Conservation (phyloP, 2,797 vertebrate species). For the Brachymystax lenok region DNA sequence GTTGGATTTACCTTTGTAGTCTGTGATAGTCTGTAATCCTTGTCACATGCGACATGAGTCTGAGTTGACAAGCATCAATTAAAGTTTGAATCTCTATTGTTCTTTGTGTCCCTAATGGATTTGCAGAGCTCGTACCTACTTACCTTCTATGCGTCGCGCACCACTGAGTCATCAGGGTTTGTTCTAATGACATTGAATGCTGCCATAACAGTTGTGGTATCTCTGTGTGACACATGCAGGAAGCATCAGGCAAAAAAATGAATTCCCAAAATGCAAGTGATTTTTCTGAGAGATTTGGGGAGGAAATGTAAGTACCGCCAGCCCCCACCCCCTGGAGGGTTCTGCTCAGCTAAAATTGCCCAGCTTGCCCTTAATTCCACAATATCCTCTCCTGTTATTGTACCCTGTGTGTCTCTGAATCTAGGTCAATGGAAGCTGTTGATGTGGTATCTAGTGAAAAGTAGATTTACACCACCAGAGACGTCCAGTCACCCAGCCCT, state of each 20-base stretch:
- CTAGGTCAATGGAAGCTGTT: conserved; percentile 70
- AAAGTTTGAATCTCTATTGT: no score
- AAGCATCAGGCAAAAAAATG: conserved; percentile 60
- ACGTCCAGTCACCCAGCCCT: background rate
- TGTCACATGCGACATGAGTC: no score
- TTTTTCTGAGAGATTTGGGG: conserved; percentile 59
- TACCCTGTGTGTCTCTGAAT: conserved; percentile 50
- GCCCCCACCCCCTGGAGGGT: conserved; percentile 25
- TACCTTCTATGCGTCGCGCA: no score
- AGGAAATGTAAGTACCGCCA: conserved; percentile 42
- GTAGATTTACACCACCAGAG: conserved; percentile 51
- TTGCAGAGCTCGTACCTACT: no score
- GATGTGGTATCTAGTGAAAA: conserved; percentile 51
- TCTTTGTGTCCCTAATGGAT: no score
- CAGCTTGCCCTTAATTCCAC: conserved; percentile 66
- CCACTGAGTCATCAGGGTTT: no score
- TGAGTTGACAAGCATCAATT: no score
- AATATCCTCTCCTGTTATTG: conserved; percentile 63
- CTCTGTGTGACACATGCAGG: conserved; percentile 50
- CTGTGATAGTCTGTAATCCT: no score
- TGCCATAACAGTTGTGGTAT: conserved; percentile 48
- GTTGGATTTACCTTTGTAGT: no score
- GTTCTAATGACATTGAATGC: no score
- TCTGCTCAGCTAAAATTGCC: conserved; percentile 53
- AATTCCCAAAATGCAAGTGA: conserved; percentile 57